These are phyloP conservation scores for Ashinkailepas kermadecensis DNA, from an alignment of 2,888 invertebrate genomes.

Conservation along the genomic window DNA sequence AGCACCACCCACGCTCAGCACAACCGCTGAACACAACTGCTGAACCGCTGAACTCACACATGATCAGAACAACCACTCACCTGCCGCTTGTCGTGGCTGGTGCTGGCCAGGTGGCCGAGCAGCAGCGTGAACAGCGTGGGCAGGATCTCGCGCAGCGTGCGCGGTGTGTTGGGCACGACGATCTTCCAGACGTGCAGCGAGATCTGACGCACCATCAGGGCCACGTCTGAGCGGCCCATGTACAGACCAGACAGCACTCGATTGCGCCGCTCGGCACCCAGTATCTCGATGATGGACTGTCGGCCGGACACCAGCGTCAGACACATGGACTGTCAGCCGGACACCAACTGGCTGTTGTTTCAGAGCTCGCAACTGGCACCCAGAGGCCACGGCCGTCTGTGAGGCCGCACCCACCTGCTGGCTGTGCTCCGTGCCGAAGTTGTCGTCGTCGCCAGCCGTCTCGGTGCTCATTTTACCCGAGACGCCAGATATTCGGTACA, in stretches of 20 bases:
- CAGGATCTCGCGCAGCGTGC: constrained; percentile 90
- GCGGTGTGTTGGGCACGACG: constrained; percentile 50
- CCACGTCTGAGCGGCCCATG: constrained; percentile 95
- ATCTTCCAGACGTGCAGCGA: constrained; percentile 99
- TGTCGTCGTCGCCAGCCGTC: constrained; percentile 96
- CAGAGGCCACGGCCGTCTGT: background rate
- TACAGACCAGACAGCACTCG: constrained; percentile 88
- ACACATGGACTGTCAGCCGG: too few relatives aligned
- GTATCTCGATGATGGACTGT: constrained; percentile 74
- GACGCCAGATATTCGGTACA: constrained; percentile 94
- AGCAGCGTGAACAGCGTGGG: constrained; percentile 86
- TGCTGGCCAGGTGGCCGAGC: constrained; percentile 88
- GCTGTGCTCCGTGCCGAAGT: constrained; percentile 95
- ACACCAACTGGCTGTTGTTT: too few relatives aligned
- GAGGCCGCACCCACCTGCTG: constrained; percentile 48
- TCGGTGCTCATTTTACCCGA: constrained; percentile 99
- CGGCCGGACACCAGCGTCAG: constrained; percentile 23
- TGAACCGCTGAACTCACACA: background rate
- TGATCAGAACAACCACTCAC: constrained; percentile 39
- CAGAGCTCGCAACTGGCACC: too few relatives aligned
- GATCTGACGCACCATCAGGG: constrained; percentile 92
- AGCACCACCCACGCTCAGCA: too few relatives aligned
- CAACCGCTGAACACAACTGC: too few relatives aligned
- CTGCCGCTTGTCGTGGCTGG: constrained; percentile 91
- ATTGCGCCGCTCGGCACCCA: constrained; percentile 84